phyloP scores from a whole-genome alignment of 2,113 vertebrate species.

The Parus major region DNA sequence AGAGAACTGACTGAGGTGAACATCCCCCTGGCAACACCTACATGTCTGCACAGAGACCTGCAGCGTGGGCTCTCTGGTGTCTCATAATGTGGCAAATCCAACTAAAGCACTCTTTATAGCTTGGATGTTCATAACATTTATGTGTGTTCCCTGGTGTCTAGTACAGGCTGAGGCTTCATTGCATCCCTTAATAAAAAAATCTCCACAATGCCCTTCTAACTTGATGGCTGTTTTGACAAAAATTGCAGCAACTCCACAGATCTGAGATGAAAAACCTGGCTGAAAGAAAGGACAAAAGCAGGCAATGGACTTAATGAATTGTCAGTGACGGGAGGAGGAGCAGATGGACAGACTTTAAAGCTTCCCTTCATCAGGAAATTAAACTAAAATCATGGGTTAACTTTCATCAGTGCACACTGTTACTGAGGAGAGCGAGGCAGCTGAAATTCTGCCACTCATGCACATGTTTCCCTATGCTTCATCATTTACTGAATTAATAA shows the following conservation, averaged over 20 bases:
- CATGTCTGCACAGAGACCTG: neutral
- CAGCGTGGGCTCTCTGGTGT: neutral
- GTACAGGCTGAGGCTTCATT: neutral
- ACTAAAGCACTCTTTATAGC: slow-evolving; percentile 11
- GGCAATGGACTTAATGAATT: neutral
- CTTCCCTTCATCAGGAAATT: neutral
- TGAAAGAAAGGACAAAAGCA: neutral
- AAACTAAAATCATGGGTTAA: neutral
- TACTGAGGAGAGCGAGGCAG: neutral
- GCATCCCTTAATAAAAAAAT: neutral
- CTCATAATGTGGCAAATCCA: neutral
- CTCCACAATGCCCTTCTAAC: neutral
- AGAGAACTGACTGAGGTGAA: neutral
- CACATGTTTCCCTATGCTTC: neutral
- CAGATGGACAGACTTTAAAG: neutral
- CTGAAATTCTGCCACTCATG: neutral
- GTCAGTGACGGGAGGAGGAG: neutral
- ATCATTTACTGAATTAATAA: slow-evolving; percentile 1
- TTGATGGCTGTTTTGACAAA: neutral
- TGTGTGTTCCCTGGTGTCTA: neutral
- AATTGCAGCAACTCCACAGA: neutral
- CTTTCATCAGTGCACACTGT: neutral
- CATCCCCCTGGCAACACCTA: neutral
- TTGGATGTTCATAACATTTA: slow-evolving; percentile 5
- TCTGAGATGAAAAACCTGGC: neutral